Conservation (phyloP, 2,888 invertebrate genomes). For the Notocelia uddmanniana region DNA sequence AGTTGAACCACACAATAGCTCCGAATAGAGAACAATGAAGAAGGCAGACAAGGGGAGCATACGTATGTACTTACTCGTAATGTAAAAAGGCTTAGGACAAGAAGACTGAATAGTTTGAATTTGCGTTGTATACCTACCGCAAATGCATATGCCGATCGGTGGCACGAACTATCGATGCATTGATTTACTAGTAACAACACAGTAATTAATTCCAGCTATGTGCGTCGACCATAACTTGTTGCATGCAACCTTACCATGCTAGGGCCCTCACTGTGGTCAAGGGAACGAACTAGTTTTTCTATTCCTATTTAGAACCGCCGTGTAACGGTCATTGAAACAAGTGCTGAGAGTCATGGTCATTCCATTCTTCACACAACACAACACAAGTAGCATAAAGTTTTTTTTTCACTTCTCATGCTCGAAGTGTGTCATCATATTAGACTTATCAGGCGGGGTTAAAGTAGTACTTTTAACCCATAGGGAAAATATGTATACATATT, state of each 20-base stretch:
- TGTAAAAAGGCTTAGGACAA: background rate
- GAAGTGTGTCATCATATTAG: too few species aligned
- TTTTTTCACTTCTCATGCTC: background rate
- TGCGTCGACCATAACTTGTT: slow-evolving; percentile 5
- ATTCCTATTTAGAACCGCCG: slow-evolving; percentile 39
- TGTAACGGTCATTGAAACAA: slow-evolving; percentile 39
- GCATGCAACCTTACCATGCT: slow-evolving; percentile 20
- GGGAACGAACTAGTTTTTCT: slow-evolving; percentile 40
- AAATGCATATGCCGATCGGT: background rate
- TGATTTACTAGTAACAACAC: background rate
- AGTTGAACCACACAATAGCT: too few species aligned
- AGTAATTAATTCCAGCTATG: slow-evolving; percentile 2
- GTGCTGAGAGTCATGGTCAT: slow-evolving; percentile 22
- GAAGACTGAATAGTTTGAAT: background rate
- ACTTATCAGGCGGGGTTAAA: too few species aligned
- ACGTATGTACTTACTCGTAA: background rate
- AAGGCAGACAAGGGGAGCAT: background rate
- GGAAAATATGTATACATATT: too few species aligned
- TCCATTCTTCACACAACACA: background rate
- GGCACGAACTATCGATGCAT: background rate
- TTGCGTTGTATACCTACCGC: too few species aligned
- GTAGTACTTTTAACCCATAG: too few species aligned
- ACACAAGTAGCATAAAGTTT: background rate
- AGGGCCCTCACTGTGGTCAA: slow-evolving; percentile 25
- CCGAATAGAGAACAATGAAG: too few species aligned